Conservation (phyloP, 2,888 invertebrate genomes). For the Chirona hameri region DNA sequence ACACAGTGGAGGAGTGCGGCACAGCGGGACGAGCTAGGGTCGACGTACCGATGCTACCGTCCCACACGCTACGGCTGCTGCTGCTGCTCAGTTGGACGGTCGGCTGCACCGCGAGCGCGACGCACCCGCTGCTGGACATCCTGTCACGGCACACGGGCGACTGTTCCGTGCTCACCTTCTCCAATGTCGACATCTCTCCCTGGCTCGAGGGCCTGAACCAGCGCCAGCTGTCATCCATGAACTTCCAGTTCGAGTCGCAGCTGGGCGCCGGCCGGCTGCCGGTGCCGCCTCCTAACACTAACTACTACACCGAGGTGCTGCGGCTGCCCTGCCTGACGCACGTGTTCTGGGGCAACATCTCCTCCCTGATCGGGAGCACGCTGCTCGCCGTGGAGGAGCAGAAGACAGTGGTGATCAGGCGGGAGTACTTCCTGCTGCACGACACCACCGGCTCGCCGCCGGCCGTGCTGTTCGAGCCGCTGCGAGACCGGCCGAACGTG, state of each 20-base stretch:
- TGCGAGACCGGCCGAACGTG: neutral
- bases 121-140: neutral
- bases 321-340: neutral
- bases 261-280: neutral
- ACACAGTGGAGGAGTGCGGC: too few relatives aligned
- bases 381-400: neutral
- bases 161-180: neutral
- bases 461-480: neutral
- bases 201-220: neutral
- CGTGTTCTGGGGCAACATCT: slow-evolving; percentile 26
- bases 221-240: neutral
- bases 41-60: too few relatives aligned
- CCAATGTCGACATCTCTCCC: neutral
- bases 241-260: neutral
- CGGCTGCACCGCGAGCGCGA: neutral
- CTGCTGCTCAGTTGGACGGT: too few relatives aligned
- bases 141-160: neutral
- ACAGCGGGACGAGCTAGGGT: too few relatives aligned
- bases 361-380: neutral
- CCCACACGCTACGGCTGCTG: too few relatives aligned
- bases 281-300: neutral
- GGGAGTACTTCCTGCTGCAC: slow-evolving; percentile 10
- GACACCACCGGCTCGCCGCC: neutral
- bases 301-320: neutral
- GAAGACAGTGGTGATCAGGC: neutral